Evolutionary conservation across 1,140 invertebrate genomes (phyloP).

Genomic region (Lanistes nyassanus): DNA sequence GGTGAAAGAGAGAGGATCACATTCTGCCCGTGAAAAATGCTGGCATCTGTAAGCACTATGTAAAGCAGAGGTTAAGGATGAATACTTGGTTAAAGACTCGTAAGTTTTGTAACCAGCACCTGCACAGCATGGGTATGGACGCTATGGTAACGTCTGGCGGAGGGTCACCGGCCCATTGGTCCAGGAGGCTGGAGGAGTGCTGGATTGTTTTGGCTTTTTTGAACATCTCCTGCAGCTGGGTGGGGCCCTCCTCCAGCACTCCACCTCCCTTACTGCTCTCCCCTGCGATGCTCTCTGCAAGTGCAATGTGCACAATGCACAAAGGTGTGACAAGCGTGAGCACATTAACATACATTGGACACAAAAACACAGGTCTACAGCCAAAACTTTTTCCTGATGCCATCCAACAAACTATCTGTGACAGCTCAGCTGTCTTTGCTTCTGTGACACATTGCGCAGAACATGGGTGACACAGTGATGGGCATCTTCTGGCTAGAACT

Average conservation of each 20-base stretch:
- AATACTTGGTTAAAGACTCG: not conserved
- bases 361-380: not conserved
- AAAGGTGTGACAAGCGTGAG: not conserved
- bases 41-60: not conserved
- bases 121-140: not conserved
- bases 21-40: not conserved
- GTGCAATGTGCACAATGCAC: not conserved
- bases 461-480: too few relatives aligned
- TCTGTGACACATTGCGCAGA: too few relatives aligned
- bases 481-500: too few relatives aligned
- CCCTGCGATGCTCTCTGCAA: constrained; percentile 15
- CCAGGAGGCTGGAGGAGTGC: constrained; percentile 19
- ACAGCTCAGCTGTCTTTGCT: too few relatives aligned
- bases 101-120: not conserved
- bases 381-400: too few relatives aligned
- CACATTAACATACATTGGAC: not conserved
- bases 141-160: constrained; percentile 30
- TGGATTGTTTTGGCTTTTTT: constrained; percentile 51
- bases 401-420: too few relatives aligned
- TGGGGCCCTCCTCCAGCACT: constrained; percentile 20
- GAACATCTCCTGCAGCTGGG: constrained; percentile 54
- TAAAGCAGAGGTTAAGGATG: not conserved
- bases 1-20: not conserved
- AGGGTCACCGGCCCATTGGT: constrained; percentile 19
- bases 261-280: constrained; percentile 25